Conservation (phyloP, 2,797 vertebrate species). For the Pelochelys cantorii region DNA sequence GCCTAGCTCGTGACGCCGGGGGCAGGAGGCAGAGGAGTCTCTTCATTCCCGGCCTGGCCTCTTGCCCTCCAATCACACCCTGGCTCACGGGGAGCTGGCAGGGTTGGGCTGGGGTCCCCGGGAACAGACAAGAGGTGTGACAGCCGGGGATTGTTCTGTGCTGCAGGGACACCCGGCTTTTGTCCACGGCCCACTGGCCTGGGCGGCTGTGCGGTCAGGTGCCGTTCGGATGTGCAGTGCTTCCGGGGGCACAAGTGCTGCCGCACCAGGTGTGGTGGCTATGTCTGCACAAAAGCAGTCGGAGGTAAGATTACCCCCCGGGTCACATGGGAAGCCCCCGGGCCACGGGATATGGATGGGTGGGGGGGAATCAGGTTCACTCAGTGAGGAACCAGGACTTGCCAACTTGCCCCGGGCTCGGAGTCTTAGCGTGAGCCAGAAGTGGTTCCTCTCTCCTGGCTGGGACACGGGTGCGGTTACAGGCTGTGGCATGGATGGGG, state of each 20-base stretch:
- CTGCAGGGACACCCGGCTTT: too few species aligned
- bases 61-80: not conserved
- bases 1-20: too few species aligned
- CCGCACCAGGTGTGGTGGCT: not conserved
- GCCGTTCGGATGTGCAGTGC: not conserved
- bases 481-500: too few species aligned
- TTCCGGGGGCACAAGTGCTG: slow-evolving; percentile 4
- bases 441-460: not conserved
- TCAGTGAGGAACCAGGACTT: too few species aligned
- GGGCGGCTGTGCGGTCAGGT: not conserved
- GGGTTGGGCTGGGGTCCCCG: too few species aligned
- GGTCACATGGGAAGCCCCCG: too few species aligned
- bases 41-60: not conserved
- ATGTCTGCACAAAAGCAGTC: not conserved
- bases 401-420: too few species aligned
- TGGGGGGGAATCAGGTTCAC: not conserved
- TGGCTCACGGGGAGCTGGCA: not conserved
- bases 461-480: too few species aligned
- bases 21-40: not conserved
- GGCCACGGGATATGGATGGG: too few species aligned
- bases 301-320: slow-evolving; percentile 3
- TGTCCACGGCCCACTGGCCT: not conserved
- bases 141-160: too few species aligned
- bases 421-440: not conserved
- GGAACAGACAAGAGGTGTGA: too few species aligned